These are phyloP conservation scores for Aurelia coerulea DNA, from an alignment of 30 jellyfish, hydroid and myxozoan genomes.

Conservation along the genomic window DNA sequence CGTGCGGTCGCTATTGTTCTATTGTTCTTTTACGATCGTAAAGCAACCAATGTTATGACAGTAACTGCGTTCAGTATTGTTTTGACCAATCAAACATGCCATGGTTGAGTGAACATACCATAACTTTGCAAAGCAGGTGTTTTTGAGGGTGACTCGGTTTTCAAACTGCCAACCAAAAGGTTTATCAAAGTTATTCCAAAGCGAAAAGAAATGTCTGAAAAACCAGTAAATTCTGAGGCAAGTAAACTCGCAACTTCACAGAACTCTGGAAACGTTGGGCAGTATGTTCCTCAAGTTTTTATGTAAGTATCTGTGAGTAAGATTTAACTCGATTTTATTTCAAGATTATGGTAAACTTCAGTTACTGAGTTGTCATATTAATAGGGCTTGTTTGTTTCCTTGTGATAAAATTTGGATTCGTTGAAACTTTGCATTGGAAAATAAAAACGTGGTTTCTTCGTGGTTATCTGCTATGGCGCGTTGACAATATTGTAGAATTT, in stretches of 20 bases:
- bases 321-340: too few relatives aligned
- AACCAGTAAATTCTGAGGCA: conserved; percentile 11
- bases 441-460: too few relatives aligned
- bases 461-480: too few relatives aligned
- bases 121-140: conserved; percentile 31
- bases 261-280: conserved; percentile 36
- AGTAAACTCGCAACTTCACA: conserved; percentile 15
- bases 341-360: too few relatives aligned
- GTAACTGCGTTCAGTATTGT: conserved; percentile 19
- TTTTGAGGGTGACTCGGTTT: conserved; percentile 30
- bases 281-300: conserved; percentile 57
- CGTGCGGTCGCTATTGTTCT: neutral
- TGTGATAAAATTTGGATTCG: too few relatives aligned
- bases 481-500: too few relatives aligned
- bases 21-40: conserved; percentile 45
- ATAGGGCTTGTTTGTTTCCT: too few relatives aligned
- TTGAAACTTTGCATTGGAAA: too few relatives aligned
- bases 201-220: conserved; percentile 24
- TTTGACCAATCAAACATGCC: conserved; percentile 19
- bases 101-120: conserved; percentile 2
- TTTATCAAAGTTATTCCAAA: too few relatives aligned
- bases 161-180: too few relatives aligned
- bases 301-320: conserved; percentile 18
- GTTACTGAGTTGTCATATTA: too few relatives aligned
- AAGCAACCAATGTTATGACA: conserved; percentile 8